Evolutionary conservation across 2,113 vertebrate species (phyloP).

Genomic region (Anolis sagrei): DNA sequence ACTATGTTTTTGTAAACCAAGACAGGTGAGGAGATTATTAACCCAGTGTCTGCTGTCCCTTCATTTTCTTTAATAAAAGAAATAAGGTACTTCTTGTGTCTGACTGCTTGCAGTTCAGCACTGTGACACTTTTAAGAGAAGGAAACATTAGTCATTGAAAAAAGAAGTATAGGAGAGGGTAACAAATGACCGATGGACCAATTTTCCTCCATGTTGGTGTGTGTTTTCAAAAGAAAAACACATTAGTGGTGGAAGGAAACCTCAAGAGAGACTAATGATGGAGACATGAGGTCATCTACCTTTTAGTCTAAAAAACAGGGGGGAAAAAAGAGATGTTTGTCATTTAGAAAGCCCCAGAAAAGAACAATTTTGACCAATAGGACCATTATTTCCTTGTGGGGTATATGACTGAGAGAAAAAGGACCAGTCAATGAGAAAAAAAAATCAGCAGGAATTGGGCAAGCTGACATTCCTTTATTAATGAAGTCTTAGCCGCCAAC

Average conservation of each 20-base stretch:
- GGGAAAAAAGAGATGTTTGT: neutral
- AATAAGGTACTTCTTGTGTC: conserved; percentile 21
- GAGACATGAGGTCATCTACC: conserved; percentile 12
- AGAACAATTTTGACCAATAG: neutral
- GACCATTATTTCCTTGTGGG: conserved; percentile 21
- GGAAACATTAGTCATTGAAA: conserved; percentile 11
- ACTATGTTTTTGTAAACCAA: conserved; percentile 45
- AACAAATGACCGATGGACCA: conserved; percentile 8
- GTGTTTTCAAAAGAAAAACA: conserved; percentile 10
- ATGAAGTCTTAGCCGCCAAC: conserved; percentile 5
- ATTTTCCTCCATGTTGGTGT: neutral
- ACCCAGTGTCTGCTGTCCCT: neutral
- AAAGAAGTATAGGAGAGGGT: neutral
- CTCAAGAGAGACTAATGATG: conserved; percentile 1
- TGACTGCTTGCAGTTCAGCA: conserved; percentile 30
- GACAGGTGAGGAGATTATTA: conserved; percentile 43
- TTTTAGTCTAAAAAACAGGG: conserved; percentile 27
- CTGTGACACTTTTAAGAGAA: neutral
- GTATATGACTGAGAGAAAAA: neutral
- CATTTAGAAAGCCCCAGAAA: conserved; percentile 8
- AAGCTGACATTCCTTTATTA: conserved; percentile 14
- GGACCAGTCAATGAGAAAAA: neutral
- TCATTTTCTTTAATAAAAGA: conserved; percentile 45
- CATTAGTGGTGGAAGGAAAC: neutral
- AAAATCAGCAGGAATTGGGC: neutral